Evolutionary conservation across 1,140 invertebrate genomes (phyloP).

Genomic region (Drosophila jambulina): DNA sequence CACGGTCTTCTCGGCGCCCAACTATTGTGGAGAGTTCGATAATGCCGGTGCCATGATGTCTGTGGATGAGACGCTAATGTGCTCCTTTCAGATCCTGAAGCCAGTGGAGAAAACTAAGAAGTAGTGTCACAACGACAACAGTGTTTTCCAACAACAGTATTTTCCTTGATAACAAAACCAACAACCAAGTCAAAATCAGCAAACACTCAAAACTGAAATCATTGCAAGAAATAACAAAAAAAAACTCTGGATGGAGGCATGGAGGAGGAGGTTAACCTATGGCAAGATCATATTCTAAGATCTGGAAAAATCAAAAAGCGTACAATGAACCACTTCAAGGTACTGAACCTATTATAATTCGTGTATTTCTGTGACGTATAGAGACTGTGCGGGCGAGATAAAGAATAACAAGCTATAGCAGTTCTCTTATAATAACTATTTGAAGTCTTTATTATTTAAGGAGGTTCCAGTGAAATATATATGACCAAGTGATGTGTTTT

Average conservation of each 20-base stretch:
- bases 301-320: neutral
- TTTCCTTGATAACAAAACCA: neutral
- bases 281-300: too few species aligned
- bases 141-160: neutral
- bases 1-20: constrained; percentile 8
- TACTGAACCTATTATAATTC: neutral
- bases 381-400: neutral
- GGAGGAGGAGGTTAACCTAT: neutral
- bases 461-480: neutral
- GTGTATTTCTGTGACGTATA: constrained; percentile 10
- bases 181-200: neutral
- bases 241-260: neutral
- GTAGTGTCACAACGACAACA: neutral
- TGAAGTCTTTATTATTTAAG: neutral
- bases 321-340: neutral
- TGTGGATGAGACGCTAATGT: constrained; percentile 4
- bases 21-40: constrained; percentile 6
- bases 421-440: neutral
- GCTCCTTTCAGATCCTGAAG: constrained; percentile 15
- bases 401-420: neutral
- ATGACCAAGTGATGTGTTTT: neutral
- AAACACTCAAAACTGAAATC: neutral
- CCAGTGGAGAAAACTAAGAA: neutral
- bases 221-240: neutral
- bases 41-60: constrained; percentile 17